Conservation (phyloP, 2,113 vertebrate species). For the Brienomyrus longianalis region DNA sequence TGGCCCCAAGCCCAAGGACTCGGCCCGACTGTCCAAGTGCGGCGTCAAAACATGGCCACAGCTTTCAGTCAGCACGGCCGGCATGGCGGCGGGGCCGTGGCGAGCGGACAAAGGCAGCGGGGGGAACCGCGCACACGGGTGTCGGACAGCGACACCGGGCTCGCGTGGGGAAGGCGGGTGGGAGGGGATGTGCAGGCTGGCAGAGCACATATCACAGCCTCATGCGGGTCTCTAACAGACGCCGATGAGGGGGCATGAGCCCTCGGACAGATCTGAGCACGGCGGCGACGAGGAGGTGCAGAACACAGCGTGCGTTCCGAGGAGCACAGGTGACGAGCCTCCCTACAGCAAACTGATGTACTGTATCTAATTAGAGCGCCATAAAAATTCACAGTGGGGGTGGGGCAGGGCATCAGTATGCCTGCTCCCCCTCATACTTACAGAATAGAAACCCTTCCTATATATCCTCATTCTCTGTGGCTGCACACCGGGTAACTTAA, state of each 20-base stretch:
- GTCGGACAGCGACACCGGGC: neutral
- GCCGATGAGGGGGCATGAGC: neutral
- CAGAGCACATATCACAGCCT: neutral
- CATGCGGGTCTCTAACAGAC: neutral
- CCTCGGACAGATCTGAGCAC: neutral
- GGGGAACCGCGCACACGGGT: neutral
- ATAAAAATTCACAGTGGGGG: neutral
- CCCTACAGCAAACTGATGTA: slow-evolving; percentile 9
- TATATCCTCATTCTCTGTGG: neutral
- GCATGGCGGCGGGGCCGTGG: too few relatives aligned
- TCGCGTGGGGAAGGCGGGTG: neutral
- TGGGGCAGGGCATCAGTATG: neutral
- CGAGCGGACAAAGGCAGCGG: neutral
- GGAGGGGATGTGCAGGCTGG: neutral
- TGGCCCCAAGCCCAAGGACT: neutral
- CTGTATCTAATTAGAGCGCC: neutral
- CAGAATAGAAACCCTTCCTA: neutral
- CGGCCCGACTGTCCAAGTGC: neutral
- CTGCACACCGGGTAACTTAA: neutral
- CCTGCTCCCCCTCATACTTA: neutral
- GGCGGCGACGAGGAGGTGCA: neutral
- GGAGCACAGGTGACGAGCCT: neutral
- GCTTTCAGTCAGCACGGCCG: neutral
- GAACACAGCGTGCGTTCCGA: neutral
- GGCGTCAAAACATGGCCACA: neutral